Evolutionary conservation across 2,113 vertebrate species (phyloP), one percentile per base, ranked within the genome.

Genomic region (Bos indicus): DNA sequence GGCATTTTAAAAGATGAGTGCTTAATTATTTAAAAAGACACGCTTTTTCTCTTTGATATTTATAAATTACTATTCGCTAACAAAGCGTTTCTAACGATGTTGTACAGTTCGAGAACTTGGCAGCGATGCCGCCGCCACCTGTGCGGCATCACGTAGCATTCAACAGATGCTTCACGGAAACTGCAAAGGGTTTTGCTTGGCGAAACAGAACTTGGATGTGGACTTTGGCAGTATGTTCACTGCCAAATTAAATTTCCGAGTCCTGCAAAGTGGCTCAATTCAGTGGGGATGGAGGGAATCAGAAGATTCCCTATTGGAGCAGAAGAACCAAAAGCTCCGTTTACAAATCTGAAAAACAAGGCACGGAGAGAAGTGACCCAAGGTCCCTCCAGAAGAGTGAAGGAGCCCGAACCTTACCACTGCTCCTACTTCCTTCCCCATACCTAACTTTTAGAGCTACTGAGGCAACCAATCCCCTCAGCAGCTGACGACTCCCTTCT

Each of bases 81-180:
- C 92, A 90, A 94, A 96, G 57, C 90, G 14, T 85, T 93, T 96
- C 64, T 93, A 78, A 84, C 88, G 52, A 93, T 43, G 54, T 36
- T 71, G n/a, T 36, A 51, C 81, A 33, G 40, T 64, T 57, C 7
- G 12, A 12, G 84, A 62, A 93, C 56, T 92, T 96, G 88, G 97
- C 94, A 94, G 33, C 33, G 23, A 77, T 40, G 74, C 59, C 15
- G 7, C 94, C 2, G 19, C 95, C 97, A 97, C 97, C 97, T 97
- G 97, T 92, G 88, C 40, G 4, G 51, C 57, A 64, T 81, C 83
- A 0, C 21, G 87, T 40, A 96, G 80, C 96, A 97, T 98, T 97
- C 97, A 98, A 98, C 98, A 98, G 97, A 98, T 95, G 96, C 88
- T 94, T 97, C 90, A 60, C 82, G 57, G 89, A 97, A 97, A 96